A percentile compares a stretch with the other conserved stretches of the same genome.
These are phyloP conservation scores for Napeogenes inachia DNA, from an alignment of 2,888 invertebrate genomes.

Conservation along the genomic window DNA sequence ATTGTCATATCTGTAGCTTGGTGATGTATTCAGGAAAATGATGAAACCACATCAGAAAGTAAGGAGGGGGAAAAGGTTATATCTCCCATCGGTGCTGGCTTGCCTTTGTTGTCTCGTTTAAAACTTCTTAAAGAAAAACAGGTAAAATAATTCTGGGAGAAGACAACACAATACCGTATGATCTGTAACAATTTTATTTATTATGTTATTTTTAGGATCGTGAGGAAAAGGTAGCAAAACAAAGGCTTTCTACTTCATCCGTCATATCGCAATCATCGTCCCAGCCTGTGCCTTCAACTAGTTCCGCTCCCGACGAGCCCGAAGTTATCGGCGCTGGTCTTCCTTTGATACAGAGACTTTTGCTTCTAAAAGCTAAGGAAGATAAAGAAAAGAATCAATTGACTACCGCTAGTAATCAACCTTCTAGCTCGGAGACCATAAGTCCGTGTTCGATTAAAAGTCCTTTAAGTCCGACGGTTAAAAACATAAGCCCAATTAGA, in stretches of 20 bases:
- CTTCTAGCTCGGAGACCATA: slow-evolving; percentile 73
- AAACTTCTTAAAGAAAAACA: slow-evolving; percentile 91
- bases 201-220: slow-evolving; percentile 54
- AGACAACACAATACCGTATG: slow-evolving; percentile 2
- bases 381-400: slow-evolving; percentile 77
- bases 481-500: slow-evolving; percentile 69
- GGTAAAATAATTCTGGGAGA: slow-evolving; percentile 42
- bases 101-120: slow-evolving; percentile 86
- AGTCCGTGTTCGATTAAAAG: slow-evolving; percentile 73
- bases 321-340: slow-evolving; percentile 84
- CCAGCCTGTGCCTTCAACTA: slow-evolving; percentile 79
- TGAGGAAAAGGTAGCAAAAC: slow-evolving; percentile 72
- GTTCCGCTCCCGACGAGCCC: slow-evolving; percentile 76
- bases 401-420: slow-evolving; percentile 63
- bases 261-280: slow-evolving; percentile 63
- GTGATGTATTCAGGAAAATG: slow-evolving; percentile 54
- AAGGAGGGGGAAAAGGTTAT: slow-evolving; percentile 79
- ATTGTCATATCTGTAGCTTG: neutral
- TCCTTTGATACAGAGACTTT: slow-evolving; percentile 84
- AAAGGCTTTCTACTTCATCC: slow-evolving; percentile 61
- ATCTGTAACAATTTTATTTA: slow-evolving; percentile 3
- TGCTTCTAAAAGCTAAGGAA: slow-evolving; percentile 86
- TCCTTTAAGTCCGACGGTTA: slow-evolving; percentile 71
- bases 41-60: slow-evolving; percentile 60
- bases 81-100: slow-evolving; percentile 89